A percentile compares a stretch with the other conserved stretches of the same genome.
These are phyloP conservation scores for Sminthopsis crassicaudata DNA, from an alignment of 2,113 vertebrate genomes.

Conservation along the genomic window DNA sequence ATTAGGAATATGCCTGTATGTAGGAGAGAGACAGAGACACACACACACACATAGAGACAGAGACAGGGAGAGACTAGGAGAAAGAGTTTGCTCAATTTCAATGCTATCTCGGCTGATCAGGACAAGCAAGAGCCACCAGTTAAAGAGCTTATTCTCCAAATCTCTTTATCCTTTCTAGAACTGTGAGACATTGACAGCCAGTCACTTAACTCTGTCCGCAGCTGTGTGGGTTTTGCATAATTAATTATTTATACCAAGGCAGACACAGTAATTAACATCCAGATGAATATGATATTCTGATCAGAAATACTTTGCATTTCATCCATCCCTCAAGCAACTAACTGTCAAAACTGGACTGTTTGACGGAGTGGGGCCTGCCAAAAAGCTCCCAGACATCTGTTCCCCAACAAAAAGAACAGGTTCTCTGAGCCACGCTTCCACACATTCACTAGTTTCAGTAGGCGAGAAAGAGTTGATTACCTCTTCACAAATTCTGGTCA, in stretches of 20 bases:
- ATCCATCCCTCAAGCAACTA: constrained; percentile 95
- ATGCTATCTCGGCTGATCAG: constrained; percentile 66
- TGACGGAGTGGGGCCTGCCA: constrained; percentile 94
- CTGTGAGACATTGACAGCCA: constrained; percentile 92
- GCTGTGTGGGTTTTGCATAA: constrained; percentile 99
- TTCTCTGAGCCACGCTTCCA: constrained; percentile 75
- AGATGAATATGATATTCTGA: constrained; percentile 99
- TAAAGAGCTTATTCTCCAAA: constrained; percentile 91
- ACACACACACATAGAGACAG: neutral
- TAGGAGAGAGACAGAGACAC: neutral
- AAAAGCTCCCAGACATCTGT: constrained; percentile 97
- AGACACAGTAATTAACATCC: constrained; percentile 99
- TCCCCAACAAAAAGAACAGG: constrained; percentile 86
- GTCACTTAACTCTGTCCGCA: constrained; percentile 97
- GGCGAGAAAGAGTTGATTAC: constrained; percentile 78
- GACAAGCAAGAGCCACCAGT: constrained; percentile 82
- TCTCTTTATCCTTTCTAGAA: constrained; percentile 91
- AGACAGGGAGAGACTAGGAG: constrained; percentile 58
- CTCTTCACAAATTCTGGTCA: constrained; percentile 79
- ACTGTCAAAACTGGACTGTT: constrained; percentile 95
- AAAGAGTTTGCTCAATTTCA: constrained; percentile 47
- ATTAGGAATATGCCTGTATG: neutral
- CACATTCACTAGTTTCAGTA: constrained; percentile 73
- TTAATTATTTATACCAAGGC: constrained; percentile 99
- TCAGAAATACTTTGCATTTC: constrained; percentile 97